Evolutionary conservation across 2,888 invertebrate species (phyloP).

Genomic region (Ectemnius continuus): DNA sequence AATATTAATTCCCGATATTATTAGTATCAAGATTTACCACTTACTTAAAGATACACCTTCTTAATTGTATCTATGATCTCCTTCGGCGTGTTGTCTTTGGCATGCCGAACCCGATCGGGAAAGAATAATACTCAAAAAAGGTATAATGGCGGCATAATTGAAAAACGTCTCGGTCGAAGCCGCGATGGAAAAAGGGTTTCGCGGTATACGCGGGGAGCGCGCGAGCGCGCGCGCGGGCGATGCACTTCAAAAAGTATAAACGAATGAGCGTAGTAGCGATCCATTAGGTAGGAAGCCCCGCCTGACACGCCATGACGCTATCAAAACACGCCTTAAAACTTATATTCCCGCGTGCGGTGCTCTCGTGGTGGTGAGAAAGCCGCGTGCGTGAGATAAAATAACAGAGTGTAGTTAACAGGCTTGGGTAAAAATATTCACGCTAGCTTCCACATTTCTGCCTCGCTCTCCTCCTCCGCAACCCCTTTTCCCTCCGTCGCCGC

Average conservation of each 20-base stretch:
- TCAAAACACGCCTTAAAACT: slow-evolving; percentile 77
- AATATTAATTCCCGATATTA: no score
- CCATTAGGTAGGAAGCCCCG: slow-evolving; percentile 75
- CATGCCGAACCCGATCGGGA: no score
- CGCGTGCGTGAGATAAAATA: slow-evolving; percentile 73
- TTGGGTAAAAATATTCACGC: slow-evolving; percentile 74
- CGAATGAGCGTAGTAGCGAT: slow-evolving; percentile 70
- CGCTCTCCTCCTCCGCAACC: slow-evolving; percentile 19
- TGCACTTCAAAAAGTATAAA: slow-evolving; percentile 64
- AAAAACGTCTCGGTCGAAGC: slow-evolving; percentile 12
- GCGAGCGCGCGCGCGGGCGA: no score
- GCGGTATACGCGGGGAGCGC: slow-evolving; percentile 49
- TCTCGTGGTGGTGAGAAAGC: slow-evolving; percentile 66
- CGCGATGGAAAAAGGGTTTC: slow-evolving; percentile 37
- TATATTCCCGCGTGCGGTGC: slow-evolving; percentile 69
- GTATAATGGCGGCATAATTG: slow-evolving; percentile 10
- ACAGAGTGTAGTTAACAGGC: slow-evolving; percentile 74
- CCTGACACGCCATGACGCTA: slow-evolving; percentile 75
- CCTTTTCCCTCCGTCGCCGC: slow-evolving; percentile 24
- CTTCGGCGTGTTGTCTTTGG: no score
- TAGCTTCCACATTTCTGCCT: slow-evolving; percentile 56
- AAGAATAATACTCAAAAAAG: no score
- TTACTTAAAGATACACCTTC: no score
- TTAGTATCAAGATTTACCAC: no score
- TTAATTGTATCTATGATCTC: no score